Conservation (phyloP, 1,140 invertebrate species). For the Euura lappo region DNA sequence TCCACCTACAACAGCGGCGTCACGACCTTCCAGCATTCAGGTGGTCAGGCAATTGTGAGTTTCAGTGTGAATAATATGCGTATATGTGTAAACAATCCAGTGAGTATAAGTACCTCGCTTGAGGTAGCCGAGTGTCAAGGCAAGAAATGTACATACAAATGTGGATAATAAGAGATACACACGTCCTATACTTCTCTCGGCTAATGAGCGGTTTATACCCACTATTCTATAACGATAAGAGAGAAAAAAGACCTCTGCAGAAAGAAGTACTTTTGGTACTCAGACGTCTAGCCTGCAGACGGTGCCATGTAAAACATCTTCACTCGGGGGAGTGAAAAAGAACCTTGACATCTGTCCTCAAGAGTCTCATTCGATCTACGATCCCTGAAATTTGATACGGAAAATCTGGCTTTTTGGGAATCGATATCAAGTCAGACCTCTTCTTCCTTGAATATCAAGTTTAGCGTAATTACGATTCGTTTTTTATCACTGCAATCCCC, state of each 20-base stretch:
- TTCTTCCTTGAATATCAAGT: no score
- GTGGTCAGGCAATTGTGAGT: neutral
- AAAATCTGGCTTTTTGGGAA: no score
- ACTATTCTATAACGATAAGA: no score
- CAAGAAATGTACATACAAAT: neutral
- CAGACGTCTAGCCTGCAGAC: neutral
- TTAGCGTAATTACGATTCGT: no score
- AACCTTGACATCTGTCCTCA: no score
- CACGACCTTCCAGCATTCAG: constrained; percentile 4
- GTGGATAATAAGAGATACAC: neutral
- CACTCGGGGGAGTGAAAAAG: neutral
- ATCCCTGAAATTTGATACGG: no score
- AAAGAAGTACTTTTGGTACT: neutral
- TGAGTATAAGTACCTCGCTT: neutral
- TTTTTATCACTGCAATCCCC: no score
- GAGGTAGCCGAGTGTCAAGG: neutral
- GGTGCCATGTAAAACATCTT: neutral
- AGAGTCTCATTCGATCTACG: no score
- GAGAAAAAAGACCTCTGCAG: no score
- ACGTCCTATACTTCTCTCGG: neutral
- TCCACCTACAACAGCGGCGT: neutral
- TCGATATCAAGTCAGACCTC: no score
- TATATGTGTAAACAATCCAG: neutral
- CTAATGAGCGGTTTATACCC: neutral
- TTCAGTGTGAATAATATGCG: neutral